Conservation (phyloP, 2,113 vertebrate genomes). For the Poecilia latipinna region DNA sequence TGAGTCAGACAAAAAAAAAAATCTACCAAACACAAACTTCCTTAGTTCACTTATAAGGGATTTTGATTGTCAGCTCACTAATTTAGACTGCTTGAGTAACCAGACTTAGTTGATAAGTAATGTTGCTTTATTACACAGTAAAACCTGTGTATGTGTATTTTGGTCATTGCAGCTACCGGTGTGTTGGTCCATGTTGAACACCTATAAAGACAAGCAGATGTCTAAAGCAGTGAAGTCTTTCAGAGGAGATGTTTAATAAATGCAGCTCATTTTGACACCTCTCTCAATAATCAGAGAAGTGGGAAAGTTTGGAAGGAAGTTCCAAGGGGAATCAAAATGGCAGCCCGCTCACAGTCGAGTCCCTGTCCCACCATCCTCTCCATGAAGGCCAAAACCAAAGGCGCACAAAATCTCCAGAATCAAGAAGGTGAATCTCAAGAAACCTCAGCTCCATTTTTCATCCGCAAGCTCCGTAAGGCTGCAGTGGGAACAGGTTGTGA, state of each 20-base stretch:
- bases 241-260: conserved; percentile 22
- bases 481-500: conserved; percentile 88
- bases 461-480: conserved; percentile 87
- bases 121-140: neutral
- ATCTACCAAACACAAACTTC: no score
- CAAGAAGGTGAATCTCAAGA: conserved; percentile 5
- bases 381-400: conserved; percentile 82
- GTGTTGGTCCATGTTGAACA: conserved; percentile 16
- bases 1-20: no score
- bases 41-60: no score
- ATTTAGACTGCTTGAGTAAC: no score
- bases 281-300: conserved; percentile 55
- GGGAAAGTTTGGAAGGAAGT: conserved; percentile 58
- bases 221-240: conserved; percentile 28
- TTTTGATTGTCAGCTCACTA: no score
- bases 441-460: conserved; percentile 78
- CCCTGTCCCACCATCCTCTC: conserved; percentile 77
- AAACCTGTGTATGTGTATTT: neutral
- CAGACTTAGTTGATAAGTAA: no score
- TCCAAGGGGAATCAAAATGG: conserved; percentile 46
- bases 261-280: neutral
- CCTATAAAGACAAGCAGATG: conserved; percentile 21
- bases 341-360: conserved; percentile 44
- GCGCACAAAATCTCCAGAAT: conserved; percentile 39
- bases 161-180: conserved; percentile 33